Percentiles rank a stretch among this genome's conserved stretches.
Evolutionary conservation across 2,888 invertebrate species (phyloP).

Genomic region (Mactromeris polynyma): DNA sequence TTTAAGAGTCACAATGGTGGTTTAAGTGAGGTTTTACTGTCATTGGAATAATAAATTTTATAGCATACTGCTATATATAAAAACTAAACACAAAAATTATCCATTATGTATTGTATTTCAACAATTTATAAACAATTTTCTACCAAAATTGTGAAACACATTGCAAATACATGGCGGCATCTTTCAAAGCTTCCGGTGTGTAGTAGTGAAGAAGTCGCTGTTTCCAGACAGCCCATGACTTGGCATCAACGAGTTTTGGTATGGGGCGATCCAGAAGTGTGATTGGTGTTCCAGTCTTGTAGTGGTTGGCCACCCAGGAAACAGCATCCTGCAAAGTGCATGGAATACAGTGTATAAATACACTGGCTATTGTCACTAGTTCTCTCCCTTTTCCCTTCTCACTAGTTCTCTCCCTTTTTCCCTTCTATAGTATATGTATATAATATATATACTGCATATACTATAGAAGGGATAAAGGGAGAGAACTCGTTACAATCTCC

Average conservation of each 20-base stretch:
- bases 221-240: slow-evolving; percentile 79
- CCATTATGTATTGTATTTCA: background rate
- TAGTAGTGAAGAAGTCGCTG: slow-evolving; percentile 81
- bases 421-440: no score
- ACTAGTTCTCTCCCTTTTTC: no score
- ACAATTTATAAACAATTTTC: background rate
- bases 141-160: slow-evolving; percentile 74
- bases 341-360: background rate
- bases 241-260: slow-evolving; percentile 78
- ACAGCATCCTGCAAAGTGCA: slow-evolving; percentile 68
- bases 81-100: no score
- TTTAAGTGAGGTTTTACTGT: no score
- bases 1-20: no score
- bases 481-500: no score
- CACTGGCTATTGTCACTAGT: no score
- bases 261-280: slow-evolving; percentile 82
- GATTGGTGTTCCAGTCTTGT: slow-evolving; percentile 81
- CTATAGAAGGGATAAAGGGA: no score
- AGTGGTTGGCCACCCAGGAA: slow-evolving; percentile 80
- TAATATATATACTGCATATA: no score
- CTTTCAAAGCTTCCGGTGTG: slow-evolving; percentile 74
- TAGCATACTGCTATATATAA: no score
- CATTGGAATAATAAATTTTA: no score
- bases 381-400: no score
- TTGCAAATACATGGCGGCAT: slow-evolving; percentile 79